Evolutionary conservation across 2,113 vertebrate species (phyloP).

Genomic region (Neoarius graeffei): DNA sequence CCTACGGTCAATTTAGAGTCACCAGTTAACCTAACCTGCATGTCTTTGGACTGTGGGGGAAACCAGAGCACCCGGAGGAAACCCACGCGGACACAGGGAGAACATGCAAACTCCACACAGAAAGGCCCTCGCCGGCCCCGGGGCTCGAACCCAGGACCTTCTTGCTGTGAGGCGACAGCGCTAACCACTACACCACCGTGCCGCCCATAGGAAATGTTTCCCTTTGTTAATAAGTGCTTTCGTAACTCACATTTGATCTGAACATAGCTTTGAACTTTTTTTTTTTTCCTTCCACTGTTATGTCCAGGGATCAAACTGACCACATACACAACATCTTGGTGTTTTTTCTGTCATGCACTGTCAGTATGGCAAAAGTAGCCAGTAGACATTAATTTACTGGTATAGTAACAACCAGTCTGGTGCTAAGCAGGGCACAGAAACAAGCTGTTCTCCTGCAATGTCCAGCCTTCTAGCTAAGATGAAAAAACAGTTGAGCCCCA

Average conservation of each 20-base stretch:
- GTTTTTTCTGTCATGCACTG: neutral
- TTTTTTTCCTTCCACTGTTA: constrained; percentile 6
- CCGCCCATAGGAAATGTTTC: constrained; percentile 51
- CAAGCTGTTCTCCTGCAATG: neutral
- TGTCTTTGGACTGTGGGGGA: too few relatives aligned
- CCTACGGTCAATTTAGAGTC: too few relatives aligned
- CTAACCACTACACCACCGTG: too few relatives aligned
- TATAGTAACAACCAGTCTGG: constrained; percentile 4
- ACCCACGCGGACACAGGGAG: too few relatives aligned
- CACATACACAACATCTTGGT: neutral
- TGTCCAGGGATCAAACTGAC: constrained; percentile 1
- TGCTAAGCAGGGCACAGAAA: neutral
- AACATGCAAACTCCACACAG: too few relatives aligned
- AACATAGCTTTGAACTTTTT: constrained; percentile 22
- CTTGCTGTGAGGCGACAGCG: too few relatives aligned
- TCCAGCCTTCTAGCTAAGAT: constrained; percentile 6
- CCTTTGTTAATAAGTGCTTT: constrained; percentile 28
- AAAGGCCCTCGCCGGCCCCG: too few relatives aligned
- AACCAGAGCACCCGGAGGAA: too few relatives aligned
- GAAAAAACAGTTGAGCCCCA: constrained; percentile 2
- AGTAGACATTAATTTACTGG: constrained; percentile 8
- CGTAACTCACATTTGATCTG: constrained; percentile 4
- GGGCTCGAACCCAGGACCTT: too few relatives aligned
- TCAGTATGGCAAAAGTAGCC: constrained; percentile 2
- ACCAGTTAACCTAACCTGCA: too few relatives aligned